A percentile compares a stretch with the other conserved stretches of the same genome.
Conservation (phyloP, 2,797 vertebrate genomes). For the Rhinichthys osculus region DNA sequence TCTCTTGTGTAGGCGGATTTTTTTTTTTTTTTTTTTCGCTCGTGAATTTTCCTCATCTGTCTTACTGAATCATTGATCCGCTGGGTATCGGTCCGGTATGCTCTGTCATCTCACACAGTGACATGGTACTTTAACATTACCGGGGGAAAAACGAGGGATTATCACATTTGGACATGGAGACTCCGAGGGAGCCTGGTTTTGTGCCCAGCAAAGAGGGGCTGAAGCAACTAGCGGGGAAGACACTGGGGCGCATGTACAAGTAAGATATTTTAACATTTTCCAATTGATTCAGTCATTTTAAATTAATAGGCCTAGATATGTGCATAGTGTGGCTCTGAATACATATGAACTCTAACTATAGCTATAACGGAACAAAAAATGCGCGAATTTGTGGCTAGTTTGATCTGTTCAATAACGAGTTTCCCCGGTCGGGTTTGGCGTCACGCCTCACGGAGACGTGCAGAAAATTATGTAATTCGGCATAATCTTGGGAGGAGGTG, state of each 20-base stretch:
- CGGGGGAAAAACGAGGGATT: slow-evolving; percentile 65
- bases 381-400: not conserved
- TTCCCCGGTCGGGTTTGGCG: slow-evolving; percentile 37
- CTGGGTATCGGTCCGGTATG: slow-evolving; percentile 75
- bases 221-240: slow-evolving; percentile 98
- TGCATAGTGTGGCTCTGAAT: not conserved
- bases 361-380: not conserved
- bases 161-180: slow-evolving; percentile 87
- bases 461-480: slow-evolving; percentile 69
- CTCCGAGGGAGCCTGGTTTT: slow-evolving; percentile 89
- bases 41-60: slow-evolving; percentile 51
- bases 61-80: slow-evolving; percentile 44
- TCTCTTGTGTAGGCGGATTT: slow-evolving; percentile 62
- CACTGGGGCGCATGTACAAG: slow-evolving; percentile 95
- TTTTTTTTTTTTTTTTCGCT: slow-evolving; percentile 59
- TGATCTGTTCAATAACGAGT: not conserved
- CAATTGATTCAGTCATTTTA: not conserved
- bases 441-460: slow-evolving; percentile 68
- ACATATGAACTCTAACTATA: not conserved
- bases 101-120: slow-evolving; percentile 76
- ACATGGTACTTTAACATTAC: slow-evolving; percentile 76
- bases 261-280: slow-evolving; percentile 68
- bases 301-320: not conserved
- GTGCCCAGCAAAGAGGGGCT: slow-evolving; percentile 87
- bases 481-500: slow-evolving; percentile 29